Percentiles rank a stretch among this genome's conserved stretches.
Evolutionary conservation across 2,888 invertebrate genomes (phyloP).

Genomic region (Teleogryllus oceanicus): DNA sequence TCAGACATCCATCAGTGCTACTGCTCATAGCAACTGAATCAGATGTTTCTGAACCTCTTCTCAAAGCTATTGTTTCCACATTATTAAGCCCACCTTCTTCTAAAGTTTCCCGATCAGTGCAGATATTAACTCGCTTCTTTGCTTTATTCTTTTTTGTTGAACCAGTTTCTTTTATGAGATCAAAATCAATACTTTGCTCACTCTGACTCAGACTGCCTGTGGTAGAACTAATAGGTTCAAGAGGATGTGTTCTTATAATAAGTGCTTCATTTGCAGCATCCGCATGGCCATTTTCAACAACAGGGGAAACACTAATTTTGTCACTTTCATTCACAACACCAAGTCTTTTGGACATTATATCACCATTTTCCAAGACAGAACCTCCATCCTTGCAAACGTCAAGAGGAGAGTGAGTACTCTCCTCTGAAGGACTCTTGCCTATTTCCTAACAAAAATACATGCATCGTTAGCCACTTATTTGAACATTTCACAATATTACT

Average conservation of each 20-base stretch:
- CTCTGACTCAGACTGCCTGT: slow-evolving; percentile 32
- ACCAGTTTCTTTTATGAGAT: slow-evolving; percentile 27
- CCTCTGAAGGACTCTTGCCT: too few relatives aligned
- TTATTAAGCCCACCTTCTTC: slow-evolving; percentile 45
- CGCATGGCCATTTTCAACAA: slow-evolving; percentile 28
- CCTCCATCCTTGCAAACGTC: neutral
- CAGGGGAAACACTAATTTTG: slow-evolving; percentile 24
- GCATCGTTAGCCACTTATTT: too few relatives aligned
- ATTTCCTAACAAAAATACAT: too few relatives aligned
- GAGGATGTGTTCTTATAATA: slow-evolving; percentile 21
- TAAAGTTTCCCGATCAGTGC: slow-evolving; percentile 50
- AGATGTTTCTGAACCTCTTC: slow-evolving; percentile 51
- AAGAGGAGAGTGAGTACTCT: too few relatives aligned
- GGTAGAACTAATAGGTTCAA: slow-evolving; percentile 26
- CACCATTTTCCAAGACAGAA: neutral
- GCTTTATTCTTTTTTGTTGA: slow-evolving; percentile 40
- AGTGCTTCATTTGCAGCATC: neutral
- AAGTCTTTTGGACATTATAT: neutral
- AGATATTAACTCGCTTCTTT: slow-evolving; percentile 63
- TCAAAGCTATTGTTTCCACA: slow-evolving; percentile 41
- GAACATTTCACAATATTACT: too few relatives aligned
- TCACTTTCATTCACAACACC: neutral
- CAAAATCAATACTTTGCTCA: slow-evolving; percentile 31
- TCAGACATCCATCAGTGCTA: slow-evolving; percentile 59
- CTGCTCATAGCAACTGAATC: slow-evolving; percentile 53